Evolutionary conservation across 2,797 vertebrate genomes (phyloP), one percentile per base, ranked within the genome.

Genomic region (Craterocephalus amniculus): DNA sequence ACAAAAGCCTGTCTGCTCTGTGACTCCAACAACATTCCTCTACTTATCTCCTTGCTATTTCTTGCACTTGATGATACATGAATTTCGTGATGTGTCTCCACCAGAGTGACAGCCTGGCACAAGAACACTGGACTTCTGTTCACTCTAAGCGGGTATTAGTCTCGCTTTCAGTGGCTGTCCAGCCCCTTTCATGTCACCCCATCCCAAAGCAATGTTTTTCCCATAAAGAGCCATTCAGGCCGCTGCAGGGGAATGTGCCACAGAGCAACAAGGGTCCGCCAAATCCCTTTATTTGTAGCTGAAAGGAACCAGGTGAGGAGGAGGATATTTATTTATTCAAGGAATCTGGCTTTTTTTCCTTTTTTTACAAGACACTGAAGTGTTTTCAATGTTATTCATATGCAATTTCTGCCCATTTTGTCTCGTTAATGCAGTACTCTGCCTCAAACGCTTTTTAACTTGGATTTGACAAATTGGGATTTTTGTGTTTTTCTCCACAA

Each of bases 141-240:
- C 73, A 6, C 83, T 71, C 73, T 70, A 70, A 81, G 81, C 74
- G 48, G 84, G 88, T 79, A 89, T 90, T 91, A 91, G 87, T 93
- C 87, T 92, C 85, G 86, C 89, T 92, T 88, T 88, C 87, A 77
- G 79, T 67, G 83, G 63, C 81, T 62, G 76, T 85, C 79, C 88
- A 63, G 81, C 87, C 91, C 87, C 83, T 93, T 93, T 93, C 88
- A 92, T 91, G 89, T 91, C 86, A 78, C 83, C 71, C 83, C 85
- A 68, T 90, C 80, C 89, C 82, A 86, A 90, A 91, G 90, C 81
- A 54, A 71, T 90, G 89, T 87, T 91, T 81, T 83, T 80, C 78
- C 78, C 76, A 92, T 91, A 90, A 93, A 92, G 85, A 84, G 79
- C 88, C 83, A 90, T 93, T 94, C 84, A 91, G 72, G 66, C 26